phyloP scores from a whole-genome alignment of 2,113 vertebrate genomes.

The Syrrhaptes paradoxus region DNA sequence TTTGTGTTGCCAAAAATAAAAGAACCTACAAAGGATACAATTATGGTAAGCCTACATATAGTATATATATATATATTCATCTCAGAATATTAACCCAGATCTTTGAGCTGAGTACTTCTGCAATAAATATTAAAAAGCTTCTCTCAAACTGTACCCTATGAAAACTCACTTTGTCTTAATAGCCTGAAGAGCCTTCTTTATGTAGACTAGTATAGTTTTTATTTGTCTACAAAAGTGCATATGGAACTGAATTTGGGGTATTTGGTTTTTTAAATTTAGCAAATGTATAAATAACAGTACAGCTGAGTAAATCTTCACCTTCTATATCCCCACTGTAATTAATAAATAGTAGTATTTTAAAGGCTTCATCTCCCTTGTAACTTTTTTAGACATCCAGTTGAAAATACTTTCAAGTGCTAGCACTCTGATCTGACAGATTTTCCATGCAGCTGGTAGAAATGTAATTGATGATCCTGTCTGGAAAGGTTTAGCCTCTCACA shows the following conservation, averaged over 20 bases:
- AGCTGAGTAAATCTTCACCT: not conserved
- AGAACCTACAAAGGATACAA: constrained; percentile 79
- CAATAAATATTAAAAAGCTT: not conserved
- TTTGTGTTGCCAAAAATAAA: constrained; percentile 61
- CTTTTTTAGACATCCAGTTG: not conserved
- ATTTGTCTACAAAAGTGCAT: not conserved
- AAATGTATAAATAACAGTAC: not conserved
- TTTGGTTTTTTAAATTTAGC: not conserved
- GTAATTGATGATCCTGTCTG: not conserved
- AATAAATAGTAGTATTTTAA: not conserved
- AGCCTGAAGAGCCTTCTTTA: not conserved
- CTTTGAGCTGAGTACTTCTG: not conserved
- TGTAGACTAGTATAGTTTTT: not conserved
- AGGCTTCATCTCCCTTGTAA: not conserved
- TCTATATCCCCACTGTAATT: not conserved
- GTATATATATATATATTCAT: not conserved
- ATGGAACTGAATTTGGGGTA: not conserved
- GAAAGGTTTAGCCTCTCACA: not conserved
- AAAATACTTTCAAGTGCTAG: not conserved
- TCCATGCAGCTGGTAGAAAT: not conserved
- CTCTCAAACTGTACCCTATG: not conserved
- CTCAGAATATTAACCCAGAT: not conserved
- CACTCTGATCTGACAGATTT: not conserved
- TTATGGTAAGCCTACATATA: constrained; percentile 79
- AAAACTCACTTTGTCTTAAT: not conserved